Evolutionary conservation across 2,888 invertebrate genomes (phyloP).

Genomic region (Chirona hameri): DNA sequence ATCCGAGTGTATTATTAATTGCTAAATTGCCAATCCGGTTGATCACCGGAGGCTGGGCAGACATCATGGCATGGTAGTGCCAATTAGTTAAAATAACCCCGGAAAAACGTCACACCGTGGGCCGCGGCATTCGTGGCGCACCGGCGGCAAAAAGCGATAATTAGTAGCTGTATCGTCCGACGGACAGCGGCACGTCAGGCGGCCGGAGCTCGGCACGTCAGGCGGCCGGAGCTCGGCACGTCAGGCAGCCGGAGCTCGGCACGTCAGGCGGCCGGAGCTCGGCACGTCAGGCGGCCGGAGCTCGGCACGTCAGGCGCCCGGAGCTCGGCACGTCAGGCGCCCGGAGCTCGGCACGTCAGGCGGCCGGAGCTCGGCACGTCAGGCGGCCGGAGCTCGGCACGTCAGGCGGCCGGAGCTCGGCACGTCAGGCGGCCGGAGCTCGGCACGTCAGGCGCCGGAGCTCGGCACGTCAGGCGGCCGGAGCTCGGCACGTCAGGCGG

Average conservation of each 20-base stretch:
- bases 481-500: not conserved
- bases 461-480: not conserved
- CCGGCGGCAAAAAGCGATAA: not conserved
- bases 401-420: not conserved
- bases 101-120: not conserved
- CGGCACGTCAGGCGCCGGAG: no score
- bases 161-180: not conserved
- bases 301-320: not conserved
- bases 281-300: not conserved
- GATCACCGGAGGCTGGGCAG: not conserved
- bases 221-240: not conserved
- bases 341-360: no score
- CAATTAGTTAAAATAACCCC: not conserved
- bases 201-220: not conserved
- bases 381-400: not conserved
- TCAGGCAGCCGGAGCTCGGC: not conserved
- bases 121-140: not conserved
- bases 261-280: not conserved
- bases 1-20: not conserved
- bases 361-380: not conserved
- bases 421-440: not conserved
- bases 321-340: not conserved
- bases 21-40: not conserved
- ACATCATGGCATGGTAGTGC: no score
- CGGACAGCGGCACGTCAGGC: not conserved